Conservation (phyloP, 2,113 vertebrate species). For the Gymnogyps californianus region DNA sequence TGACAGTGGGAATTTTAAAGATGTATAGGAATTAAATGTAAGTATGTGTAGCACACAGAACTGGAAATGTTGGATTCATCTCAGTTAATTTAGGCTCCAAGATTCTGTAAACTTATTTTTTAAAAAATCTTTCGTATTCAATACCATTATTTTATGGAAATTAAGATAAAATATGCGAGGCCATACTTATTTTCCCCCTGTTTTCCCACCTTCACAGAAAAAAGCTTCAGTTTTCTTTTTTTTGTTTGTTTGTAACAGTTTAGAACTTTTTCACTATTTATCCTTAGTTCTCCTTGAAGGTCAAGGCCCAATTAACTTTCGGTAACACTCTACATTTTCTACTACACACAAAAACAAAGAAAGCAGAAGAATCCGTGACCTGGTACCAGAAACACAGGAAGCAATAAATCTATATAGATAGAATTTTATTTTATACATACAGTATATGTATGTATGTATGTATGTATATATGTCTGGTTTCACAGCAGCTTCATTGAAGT, state of each 20-base stretch:
- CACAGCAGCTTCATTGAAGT: background rate
- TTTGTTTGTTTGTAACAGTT: background rate
- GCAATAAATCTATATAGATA: background rate
- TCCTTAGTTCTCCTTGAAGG: background rate
- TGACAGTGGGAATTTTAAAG: background rate
- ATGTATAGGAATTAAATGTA: background rate
- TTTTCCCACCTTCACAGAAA: background rate
- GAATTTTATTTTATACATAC: background rate
- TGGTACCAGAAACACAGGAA: background rate
- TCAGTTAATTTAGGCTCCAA: background rate
- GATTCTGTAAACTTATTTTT: background rate
- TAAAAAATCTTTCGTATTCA: background rate
- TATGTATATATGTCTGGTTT: background rate
- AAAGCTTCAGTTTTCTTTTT: background rate
- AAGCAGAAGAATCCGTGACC: background rate
- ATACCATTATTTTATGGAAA: background rate
- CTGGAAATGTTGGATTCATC: background rate
- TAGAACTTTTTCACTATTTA: background rate
- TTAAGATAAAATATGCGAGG: background rate
- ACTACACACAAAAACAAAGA: background rate
- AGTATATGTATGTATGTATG: background rate
- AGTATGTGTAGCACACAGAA: background rate
- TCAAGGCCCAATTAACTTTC: background rate
- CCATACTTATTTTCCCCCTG: accelerated
- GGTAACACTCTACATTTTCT: background rate